A percentile compares a stretch with the other conserved stretches of the same genome.
phyloP scores from a whole-genome alignment of 2,888 invertebrate species.

The Thalpophila matura region DNA sequence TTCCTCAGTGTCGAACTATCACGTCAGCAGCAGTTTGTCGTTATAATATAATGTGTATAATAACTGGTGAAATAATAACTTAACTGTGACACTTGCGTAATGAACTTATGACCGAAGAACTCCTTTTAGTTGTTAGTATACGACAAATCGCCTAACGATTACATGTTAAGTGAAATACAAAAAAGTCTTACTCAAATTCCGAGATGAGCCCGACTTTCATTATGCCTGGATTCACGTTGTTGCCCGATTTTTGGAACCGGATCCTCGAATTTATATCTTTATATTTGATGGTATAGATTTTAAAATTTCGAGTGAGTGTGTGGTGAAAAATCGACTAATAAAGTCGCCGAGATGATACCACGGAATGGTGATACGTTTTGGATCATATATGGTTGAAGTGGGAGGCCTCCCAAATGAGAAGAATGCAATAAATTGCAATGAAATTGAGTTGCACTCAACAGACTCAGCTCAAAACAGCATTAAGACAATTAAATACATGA shows the following conservation, averaged over 20 bases:
- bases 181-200: slow-evolving; percentile 51
- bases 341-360: background rate
- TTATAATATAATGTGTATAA: background rate
- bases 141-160: slow-evolving; percentile 20
- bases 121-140: slow-evolving; percentile 28
- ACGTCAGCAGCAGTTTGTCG: background rate
- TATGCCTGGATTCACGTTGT: background rate
- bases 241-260: background rate
- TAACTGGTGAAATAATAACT: slow-evolving; percentile 23
- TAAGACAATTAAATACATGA: background rate
- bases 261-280: background rate
- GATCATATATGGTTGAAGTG: background rate
- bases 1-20: slow-evolving; percentile 7
- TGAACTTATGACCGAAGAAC: slow-evolving; percentile 9
- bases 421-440: slow-evolving; percentile 15
- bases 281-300: background rate
- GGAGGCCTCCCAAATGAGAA: slow-evolving; percentile 33
- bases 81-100: slow-evolving; percentile 30
- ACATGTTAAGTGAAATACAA: slow-evolving; percentile 39
- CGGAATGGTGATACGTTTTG: background rate
- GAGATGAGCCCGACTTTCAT: slow-evolving; percentile 37
- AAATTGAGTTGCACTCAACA: slow-evolving; percentile 19
- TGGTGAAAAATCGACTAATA: background rate
- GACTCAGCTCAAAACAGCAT: slow-evolving; percentile 13
- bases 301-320: slow-evolving; percentile 13